Evolutionary conservation across 1,140 invertebrate genomes (phyloP), one percentile per base, ranked within the genome.

Genomic region (Pseudomyrmex flavicornis): DNA sequence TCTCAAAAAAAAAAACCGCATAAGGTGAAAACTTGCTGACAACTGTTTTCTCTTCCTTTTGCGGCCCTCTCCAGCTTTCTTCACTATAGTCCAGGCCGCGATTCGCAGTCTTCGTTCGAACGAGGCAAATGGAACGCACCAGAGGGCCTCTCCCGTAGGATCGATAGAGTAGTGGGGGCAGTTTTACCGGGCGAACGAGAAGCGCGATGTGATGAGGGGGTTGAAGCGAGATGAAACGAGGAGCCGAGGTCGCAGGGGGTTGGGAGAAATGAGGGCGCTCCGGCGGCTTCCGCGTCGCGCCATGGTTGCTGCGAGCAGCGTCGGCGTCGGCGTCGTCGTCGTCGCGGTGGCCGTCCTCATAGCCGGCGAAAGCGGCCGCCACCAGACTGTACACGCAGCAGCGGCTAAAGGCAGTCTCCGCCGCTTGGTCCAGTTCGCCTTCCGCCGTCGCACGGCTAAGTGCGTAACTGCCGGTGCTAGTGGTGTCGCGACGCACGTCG

Each of bases 241-340:
- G 68, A 17, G 50, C 58, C 35, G 48, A 52, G 82, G 70, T 83
- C 86, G 85, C 74, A 68, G 86, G 89, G 90, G 72, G 85, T 59
- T 35, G 86, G 68, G 68, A 86, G 82, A 87, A 83, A 90, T 85
- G 91, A 88, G 82, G 88, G 89, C 89, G 88, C 87, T 84, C 73
- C 83, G 65, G 82, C 82, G 88, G 86, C 80, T 88, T 85, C 88
- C 83, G 88, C 84, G 89, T 85, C 87, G 90, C 88, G 83, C 79
- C 83, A 88, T 89, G 89, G 91, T 90, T 91, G 89, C 90, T 88
- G 86, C 82, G 72, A 90, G 79, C 91, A 88, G 90, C 89, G 79
- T 89, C 91, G 86, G 90, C 83, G 90, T 74, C 90, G 88, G 63
- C 86, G 83, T 77, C 86, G 83, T 77, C 62, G 88, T 85, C 82